Evolutionary conservation across 2,113 vertebrate species (phyloP), one percentile per base, ranked within the genome.

Genomic region (Cygnus atratus): DNA sequence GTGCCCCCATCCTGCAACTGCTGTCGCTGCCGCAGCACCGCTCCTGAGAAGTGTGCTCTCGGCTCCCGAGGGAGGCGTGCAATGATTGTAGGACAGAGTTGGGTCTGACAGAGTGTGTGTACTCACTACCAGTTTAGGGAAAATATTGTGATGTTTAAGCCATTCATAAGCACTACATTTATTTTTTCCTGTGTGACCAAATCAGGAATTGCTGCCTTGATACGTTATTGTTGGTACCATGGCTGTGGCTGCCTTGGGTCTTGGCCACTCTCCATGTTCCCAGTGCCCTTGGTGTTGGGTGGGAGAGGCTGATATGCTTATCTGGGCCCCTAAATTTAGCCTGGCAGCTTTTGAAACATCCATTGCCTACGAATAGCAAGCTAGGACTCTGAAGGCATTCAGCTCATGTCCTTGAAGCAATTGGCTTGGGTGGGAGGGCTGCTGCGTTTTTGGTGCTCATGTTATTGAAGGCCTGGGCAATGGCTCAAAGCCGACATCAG

Each of bases 301-400:
- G 57, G 12, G 62, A 66, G 73, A 26, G 79, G 48, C 28, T 72
- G 84, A 63, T 73, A 43, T 7, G 8, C 31, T 92, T 86, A 93
- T 95, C 94, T 89, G 78, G 59, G 70, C 55, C 72, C 67, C 89
- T 93, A 95, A 92, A 90, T 91, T 95, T 96, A 97, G 81, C 65
- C 59, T 74, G 78, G 68, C 85, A 79, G 70, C 72, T 85, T 66
- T 79, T 73, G 73, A 59, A 62, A 57, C 43, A 52, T 17, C 33
- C 73, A 19, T 52, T n/a, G 58, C 8, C 87, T 11, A 35, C 85
- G 84, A 82, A 94, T 52, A 92, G 57, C 2, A 0, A n/a, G 61
- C 5, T 28, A 85, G 78, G 57, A 1, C 33, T 52, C 44, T 31
- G 11, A 13, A 76, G 61, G 11, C 13, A 41, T 48, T 59, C 13